These are phyloP conservation scores for Euura saliciscinereae DNA, from an alignment of 1,140 invertebrate species.

Conservation along the genomic window DNA sequence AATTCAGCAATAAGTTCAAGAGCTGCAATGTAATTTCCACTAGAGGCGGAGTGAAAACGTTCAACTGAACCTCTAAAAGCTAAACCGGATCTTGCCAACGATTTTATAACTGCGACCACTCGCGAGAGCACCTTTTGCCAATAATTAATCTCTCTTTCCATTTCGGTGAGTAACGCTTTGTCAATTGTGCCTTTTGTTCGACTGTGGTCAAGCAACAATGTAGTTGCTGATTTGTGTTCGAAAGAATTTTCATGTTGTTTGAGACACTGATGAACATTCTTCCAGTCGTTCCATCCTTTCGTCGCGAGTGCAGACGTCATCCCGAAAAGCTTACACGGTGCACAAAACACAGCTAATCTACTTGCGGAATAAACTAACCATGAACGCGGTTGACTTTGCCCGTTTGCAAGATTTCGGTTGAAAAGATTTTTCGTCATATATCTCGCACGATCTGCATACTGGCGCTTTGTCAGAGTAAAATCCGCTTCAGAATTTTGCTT, in stretches of 20 bases:
- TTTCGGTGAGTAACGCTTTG: not conserved
- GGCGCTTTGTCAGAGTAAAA: not conserved
- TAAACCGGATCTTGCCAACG: slow-evolving; percentile 18
- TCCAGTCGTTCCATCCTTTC: not conserved
- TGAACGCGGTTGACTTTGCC: not conserved
- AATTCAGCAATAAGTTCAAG: slow-evolving; percentile 22
- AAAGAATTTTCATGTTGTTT: slow-evolving; percentile 5
- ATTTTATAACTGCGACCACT: slow-evolving; percentile 28
- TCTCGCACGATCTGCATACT: not conserved
- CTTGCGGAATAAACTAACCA: slow-evolving; percentile 9
- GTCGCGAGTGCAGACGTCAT: not conserved
- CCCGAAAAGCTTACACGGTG: not conserved
- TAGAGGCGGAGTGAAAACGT: slow-evolving; percentile 19
- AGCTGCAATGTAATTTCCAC: slow-evolving; percentile 26
- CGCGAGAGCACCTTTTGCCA: slow-evolving; percentile 25
- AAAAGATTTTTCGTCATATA: not conserved
- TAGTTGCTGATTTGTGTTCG: not conserved
- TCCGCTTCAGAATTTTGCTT: not conserved
- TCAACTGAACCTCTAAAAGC: slow-evolving; percentile 23
- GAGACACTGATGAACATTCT: slow-evolving; percentile 3
- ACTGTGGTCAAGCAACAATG: not conserved
- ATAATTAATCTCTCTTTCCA: slow-evolving; percentile 15
- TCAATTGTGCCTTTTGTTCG: not conserved
- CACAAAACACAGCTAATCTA: slow-evolving; percentile 9
- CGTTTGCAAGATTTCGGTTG: not conserved